These are phyloP conservation scores for Nautilus pompilius DNA, from an alignment of 1,140 invertebrate genomes.

Conservation along the genomic window DNA sequence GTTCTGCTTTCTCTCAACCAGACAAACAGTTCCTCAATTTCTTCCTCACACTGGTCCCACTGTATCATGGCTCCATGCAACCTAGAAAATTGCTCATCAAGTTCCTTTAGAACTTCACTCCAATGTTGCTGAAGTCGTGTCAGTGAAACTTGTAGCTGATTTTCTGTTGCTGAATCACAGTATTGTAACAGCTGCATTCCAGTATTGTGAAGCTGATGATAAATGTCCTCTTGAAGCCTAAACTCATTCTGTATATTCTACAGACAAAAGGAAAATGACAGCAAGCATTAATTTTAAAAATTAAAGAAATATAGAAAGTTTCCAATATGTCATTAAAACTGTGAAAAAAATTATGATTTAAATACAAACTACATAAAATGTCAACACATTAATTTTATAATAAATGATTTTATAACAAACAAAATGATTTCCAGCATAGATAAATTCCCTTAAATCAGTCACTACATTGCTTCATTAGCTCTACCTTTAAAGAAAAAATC, in stretches of 20 bases:
- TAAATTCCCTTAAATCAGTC: too few relatives aligned
- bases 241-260: conserved; percentile 41
- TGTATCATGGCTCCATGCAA: conserved; percentile 48
- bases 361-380: too few relatives aligned
- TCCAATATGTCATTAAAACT: too few relatives aligned
- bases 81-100: conserved; percentile 71
- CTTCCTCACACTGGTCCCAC: conserved; percentile 54
- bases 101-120: conserved; percentile 56
- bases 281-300: not conserved
- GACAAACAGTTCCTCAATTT: conserved; percentile 43
- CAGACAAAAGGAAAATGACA: not conserved
- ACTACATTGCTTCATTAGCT: too few relatives aligned
- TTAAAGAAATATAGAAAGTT: too few relatives aligned
- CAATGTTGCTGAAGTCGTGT: conserved; percentile 30
- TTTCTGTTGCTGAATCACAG: conserved; percentile 53
- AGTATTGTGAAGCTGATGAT: conserved; percentile 35
- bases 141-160: conserved; percentile 30
- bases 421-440: too few relatives aligned
- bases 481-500: too few relatives aligned
- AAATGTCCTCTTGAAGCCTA: conserved; percentile 36
- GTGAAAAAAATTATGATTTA: too few relatives aligned
- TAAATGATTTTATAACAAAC: too few relatives aligned
- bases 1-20: conserved; percentile 47
- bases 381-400: too few relatives aligned
- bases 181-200: conserved; percentile 65